Percentiles rank a stretch among this genome's conserved stretches.
These are phyloP conservation scores for Leptopilina boulardi DNA, from an alignment of 1,140 invertebrate genomes.

Conservation along the genomic window DNA sequence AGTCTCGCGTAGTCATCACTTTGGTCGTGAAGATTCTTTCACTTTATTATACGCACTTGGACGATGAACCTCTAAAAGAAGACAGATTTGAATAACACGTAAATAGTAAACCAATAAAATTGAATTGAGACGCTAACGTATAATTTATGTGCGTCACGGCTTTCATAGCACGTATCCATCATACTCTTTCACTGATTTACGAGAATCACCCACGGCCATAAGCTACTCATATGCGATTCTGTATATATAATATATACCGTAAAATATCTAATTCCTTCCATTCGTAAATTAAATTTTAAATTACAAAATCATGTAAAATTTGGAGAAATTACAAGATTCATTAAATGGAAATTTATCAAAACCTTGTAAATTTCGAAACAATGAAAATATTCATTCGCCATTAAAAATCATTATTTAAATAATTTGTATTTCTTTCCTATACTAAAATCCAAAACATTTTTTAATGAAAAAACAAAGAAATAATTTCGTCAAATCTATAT, in stretches of 20 bases:
- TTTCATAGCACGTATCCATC: background rate
- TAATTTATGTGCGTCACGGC: conserved; percentile 14
- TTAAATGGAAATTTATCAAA: too few relatives aligned
- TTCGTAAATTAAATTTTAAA: too few relatives aligned
- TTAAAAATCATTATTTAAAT: too few relatives aligned
- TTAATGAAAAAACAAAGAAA: too few relatives aligned
- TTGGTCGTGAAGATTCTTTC: conserved; percentile 27
- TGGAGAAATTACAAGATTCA: too few relatives aligned
- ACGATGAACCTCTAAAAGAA: conserved; percentile 26
- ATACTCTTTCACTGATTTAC: conserved; percentile 5
- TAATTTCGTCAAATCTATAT: background rate
- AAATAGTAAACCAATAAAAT: conserved; percentile 29
- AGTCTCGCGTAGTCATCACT: conserved; percentile 6
- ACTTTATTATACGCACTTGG: conserved; percentile 21
- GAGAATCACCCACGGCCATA: conserved; percentile 27
- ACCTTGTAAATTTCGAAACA: too few relatives aligned
- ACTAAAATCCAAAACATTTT: too few relatives aligned
- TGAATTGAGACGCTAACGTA: conserved; percentile 26
- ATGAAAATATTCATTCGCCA: too few relatives aligned
- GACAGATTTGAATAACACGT: conserved; percentile 21
- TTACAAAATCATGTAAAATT: too few relatives aligned
- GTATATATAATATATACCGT: background rate
- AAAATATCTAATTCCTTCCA: background rate
- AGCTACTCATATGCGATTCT: conserved; percentile 14
- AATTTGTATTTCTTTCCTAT: too few relatives aligned